Percentiles rank a stretch among this genome's conserved stretches.
These are phyloP conservation scores for Rhimphoctona megacephalus DNA, from an alignment of 2,888 invertebrate genomes.

Conservation along the genomic window DNA sequence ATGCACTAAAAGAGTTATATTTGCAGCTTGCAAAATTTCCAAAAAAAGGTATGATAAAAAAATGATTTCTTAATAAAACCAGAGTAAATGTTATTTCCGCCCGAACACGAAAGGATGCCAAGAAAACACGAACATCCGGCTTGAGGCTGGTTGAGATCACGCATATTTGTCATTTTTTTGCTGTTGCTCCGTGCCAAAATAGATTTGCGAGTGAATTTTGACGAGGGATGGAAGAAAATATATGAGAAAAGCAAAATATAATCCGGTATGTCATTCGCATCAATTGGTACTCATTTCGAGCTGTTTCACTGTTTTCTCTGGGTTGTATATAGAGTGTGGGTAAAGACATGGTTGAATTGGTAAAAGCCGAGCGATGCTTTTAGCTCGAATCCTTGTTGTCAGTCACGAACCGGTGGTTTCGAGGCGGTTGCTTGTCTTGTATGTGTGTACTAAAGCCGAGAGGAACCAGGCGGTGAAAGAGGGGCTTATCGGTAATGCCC, in stretches of 20 bases:
- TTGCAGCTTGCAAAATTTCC: background rate
- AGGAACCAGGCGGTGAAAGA: slow-evolving; percentile 52
- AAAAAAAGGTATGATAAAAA: background rate
- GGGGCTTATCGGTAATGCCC: slow-evolving; percentile 64
- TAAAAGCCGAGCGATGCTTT: slow-evolving; percentile 49
- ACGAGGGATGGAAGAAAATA: background rate
- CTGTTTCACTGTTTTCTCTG: slow-evolving; percentile 35
- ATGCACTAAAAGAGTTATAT: background rate
- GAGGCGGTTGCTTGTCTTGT: slow-evolving; percentile 33
- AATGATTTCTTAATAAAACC: background rate
- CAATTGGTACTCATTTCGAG: slow-evolving; percentile 17
- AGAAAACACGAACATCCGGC: background rate
- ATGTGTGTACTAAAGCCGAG: slow-evolving; percentile 36
- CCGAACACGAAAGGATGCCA: background rate
- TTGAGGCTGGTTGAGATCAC: background rate
- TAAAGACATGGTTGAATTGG: slow-evolving; percentile 35
- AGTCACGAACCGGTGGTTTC: slow-evolving; percentile 60
- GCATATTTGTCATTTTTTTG: background rate
- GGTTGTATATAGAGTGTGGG: background rate
- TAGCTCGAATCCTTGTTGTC: slow-evolving; percentile 51
- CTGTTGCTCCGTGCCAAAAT: background rate
- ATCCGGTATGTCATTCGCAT: slow-evolving; percentile 10
- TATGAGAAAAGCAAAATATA: background rate
- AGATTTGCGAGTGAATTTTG: background rate
- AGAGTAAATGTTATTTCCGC: background rate